These are phyloP conservation scores for Bombus waltoni DNA, from an alignment of 1,140 invertebrate species.

Conservation along the genomic window DNA sequence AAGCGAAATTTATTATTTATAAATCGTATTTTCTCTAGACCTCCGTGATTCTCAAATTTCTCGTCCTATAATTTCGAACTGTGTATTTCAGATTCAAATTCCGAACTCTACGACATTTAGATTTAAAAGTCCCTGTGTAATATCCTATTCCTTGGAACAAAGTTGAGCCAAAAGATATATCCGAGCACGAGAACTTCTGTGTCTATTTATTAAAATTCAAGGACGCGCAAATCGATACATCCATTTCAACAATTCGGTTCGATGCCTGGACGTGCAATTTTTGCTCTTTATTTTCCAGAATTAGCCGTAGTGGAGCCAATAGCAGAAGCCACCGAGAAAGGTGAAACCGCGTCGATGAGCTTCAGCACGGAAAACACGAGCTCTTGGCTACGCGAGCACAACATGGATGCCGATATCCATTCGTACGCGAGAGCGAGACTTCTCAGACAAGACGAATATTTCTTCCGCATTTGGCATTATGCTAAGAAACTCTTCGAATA, in stretches of 20 bases:
- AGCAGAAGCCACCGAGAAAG: constrained; percentile 83
- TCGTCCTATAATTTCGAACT: too few species aligned
- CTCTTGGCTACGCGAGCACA: constrained; percentile 94
- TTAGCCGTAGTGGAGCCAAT: constrained; percentile 83
- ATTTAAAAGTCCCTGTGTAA: not conserved
- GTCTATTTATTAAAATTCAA: not conserved
- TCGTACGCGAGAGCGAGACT: constrained; percentile 93
- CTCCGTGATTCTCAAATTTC: not conserved
- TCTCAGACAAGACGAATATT: constrained; percentile 94
- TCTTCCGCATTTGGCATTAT: constrained; percentile 96
- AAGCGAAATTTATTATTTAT: not conserved
- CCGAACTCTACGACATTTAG: not conserved
- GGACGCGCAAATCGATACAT: not conserved
- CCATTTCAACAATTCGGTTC: too few species aligned
- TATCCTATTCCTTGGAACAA: not conserved
- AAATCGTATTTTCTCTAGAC: not conserved
- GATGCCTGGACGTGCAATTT: not conserved
- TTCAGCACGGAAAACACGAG: constrained; percentile 96
- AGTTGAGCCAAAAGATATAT: too few species aligned
- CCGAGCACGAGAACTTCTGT: not conserved
- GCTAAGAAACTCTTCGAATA: constrained; percentile 92
- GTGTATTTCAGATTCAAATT: too few species aligned
- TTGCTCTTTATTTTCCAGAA: constrained; percentile 63
- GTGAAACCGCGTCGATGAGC: constrained; percentile 88
- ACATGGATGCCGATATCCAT: constrained; percentile 96